Percentiles rank a stretch among this genome's conserved stretches.
Conservation (phyloP, 2,113 vertebrate genomes). For the Prolemur simus region DNA sequence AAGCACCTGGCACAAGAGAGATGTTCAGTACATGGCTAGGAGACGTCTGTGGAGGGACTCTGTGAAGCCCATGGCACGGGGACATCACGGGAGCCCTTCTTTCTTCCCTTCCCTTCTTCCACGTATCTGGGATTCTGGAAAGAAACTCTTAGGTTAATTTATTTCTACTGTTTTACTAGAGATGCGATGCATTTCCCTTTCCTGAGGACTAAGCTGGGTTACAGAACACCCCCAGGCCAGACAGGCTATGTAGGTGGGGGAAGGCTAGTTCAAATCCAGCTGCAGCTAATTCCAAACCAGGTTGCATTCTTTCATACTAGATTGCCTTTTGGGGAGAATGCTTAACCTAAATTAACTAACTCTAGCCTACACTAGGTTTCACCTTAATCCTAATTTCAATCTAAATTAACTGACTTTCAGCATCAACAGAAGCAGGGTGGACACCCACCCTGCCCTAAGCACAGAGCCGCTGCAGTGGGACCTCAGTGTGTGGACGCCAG, state of each 20-base stretch:
- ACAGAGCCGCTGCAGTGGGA: neutral
- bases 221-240: neutral
- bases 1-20: neutral
- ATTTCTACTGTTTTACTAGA: neutral
- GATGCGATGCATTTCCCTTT: neutral
- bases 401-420: neutral
- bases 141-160: neutral
- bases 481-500: no score
- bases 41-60: neutral
- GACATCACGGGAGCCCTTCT: neutral
- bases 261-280: neutral
- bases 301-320: neutral
- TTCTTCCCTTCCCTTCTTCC: neutral
- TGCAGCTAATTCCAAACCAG: neutral
- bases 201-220: neutral
- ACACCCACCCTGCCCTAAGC: neutral
- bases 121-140: neutral
- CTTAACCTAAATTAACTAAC: neutral
- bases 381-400: neutral
- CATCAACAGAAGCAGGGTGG: neutral
- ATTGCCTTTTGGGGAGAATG: neutral
- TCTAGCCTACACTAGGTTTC: neutral
- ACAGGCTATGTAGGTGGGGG: no score
- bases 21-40: neutral
- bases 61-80: neutral